These are phyloP conservation scores for Huso huso DNA, from an alignment of 2,797 vertebrate species.

Conservation along the genomic window DNA sequence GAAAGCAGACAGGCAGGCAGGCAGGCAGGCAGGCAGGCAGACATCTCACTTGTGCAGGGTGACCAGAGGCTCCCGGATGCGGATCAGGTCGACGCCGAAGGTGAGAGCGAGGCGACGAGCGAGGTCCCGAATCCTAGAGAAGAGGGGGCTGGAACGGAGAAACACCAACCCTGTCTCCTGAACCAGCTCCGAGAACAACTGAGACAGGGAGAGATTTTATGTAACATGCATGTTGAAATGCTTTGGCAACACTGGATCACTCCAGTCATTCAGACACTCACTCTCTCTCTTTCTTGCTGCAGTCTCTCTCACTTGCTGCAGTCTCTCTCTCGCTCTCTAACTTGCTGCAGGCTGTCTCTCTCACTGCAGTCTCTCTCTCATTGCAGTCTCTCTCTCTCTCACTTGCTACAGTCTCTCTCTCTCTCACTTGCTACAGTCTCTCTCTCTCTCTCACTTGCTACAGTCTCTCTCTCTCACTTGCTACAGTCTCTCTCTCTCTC, in stretches of 20 bases:
- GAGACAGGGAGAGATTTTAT: neutral
- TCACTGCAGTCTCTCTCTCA: too few relatives aligned
- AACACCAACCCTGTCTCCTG: conserved; percentile 52
- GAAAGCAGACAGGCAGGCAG: neutral
- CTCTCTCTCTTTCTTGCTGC: neutral
- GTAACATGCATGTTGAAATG: too few relatives aligned
- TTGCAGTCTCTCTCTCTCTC: too few relatives aligned
- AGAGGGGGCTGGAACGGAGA: conserved; percentile 29
- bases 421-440: conserved; percentile 65
- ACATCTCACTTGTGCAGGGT: conserved; percentile 67
- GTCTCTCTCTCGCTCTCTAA: too few relatives aligned
- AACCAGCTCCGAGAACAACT: conserved; percentile 60
- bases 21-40: conserved; percentile 1
- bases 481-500: too few relatives aligned
- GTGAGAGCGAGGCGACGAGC: conserved; percentile 72
- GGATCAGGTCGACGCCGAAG: conserved; percentile 69
- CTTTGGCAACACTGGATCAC: too few relatives aligned
- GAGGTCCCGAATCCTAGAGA: conserved; percentile 67
- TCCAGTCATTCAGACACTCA: neutral
- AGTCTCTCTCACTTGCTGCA: too few relatives aligned
- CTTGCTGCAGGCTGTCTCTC: too few relatives aligned
- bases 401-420: too few relatives aligned
- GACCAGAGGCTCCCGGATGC: conserved; percentile 62
- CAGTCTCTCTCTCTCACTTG: conserved; percentile 29
- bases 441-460: conserved; percentile 60